Base-by-base conservation (phyloP, 2,888 invertebrate genomes). In the Molorchus minor region DNA sequence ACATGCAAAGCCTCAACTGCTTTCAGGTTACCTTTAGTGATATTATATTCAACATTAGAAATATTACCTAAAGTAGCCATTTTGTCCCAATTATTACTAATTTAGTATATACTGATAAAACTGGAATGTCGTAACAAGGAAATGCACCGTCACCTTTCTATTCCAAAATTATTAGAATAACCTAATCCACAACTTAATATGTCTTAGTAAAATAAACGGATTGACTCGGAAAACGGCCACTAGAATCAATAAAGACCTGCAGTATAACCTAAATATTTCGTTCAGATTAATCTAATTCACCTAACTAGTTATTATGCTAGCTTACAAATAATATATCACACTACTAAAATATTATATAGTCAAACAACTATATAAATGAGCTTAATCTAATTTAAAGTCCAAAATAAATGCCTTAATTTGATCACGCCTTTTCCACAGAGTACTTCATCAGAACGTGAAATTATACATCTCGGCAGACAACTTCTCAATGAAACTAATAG, bases 1-100 rank as follows among this genome's bases (percentile, higher is more conserved):
- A 20, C n/a, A 45, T 45, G 45, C 29, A 58, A 45, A 8, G 49
- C 41, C 17, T 53, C 30, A 3, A 61, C 53, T 13, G 46, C 43
- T 13, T 54, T 57, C 2, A 57, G 21, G 20, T 33, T 35, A 44
- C 44, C 25, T 20, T 44, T 19, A 13, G 44, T 54, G 19, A 54
- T 54, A 30, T 54, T 54, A 20, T 54, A 36, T 17, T 44, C 54
- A 20, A 54, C 35, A 20, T 44, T 17, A 8, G 29, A n/a, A 21
- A 44, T 30, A 35, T n/a, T 16, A 20, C 44, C 45, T 3, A 45
- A 45, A 8, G 35, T 45, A 19, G 54, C 4, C 45, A 41, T 41
- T 19, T 41, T 41, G 25, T 25, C 8, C 8, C 8, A 25, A 25
- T 5, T 25, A 25, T 3, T 8, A 3, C 8, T 25, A 25, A 25